Base-by-base conservation (phyloP, 1,140 invertebrate genomes). In the Camponotus vicinus region DNA sequence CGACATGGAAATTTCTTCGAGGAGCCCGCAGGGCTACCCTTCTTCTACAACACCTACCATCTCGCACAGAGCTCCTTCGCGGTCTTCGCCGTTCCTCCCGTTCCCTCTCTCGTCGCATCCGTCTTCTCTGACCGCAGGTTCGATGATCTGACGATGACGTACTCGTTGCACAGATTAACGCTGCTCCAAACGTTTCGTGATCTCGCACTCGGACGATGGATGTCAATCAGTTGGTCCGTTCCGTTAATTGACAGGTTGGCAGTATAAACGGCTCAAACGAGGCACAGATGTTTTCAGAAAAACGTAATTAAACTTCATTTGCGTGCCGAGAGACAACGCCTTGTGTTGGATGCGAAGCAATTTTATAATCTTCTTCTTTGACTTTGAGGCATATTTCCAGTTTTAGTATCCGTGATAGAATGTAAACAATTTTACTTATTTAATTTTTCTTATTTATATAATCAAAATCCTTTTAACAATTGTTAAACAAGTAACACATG, bases 1-100 rank as follows among this genome's bases (percentile, higher is more conserved):
- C 92, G 92, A 91, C 93, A 93, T 94, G 93, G 93, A 94, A 93
- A 94, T 94, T 92, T 92, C 91, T 91, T 89, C 90, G 86, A 88
- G 88, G 59, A 76, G 87, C 87, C 92, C 87, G 69, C 40, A 67
- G 90, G 92, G 82, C 86, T 91, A 89, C 88, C 84, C 86, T 70
- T 76, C 90, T 77, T 86, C 87, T 76, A 42, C 85, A 85, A 90
- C 87, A 89, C 89, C 87, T 86, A 89, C 34, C 77, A 87, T 91
- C 86, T 83, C 75, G 42, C 59, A 70, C 59, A 75, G 71, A 52
- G 49, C 49, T 52, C 15, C 49, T 52, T 52, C 82, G 89, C 57
- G 64, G 11, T 82, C n/a, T 15, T 40, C 15, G 55, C 40, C 9
- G 3, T n/a, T 9, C 13, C 9, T n/a, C n/a, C 3, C 32, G 21